Percentiles rank a stretch among this genome's conserved stretches.
phyloP scores from a whole-genome alignment of 2,113 vertebrate genomes.

The Cryptomyrus ogoouensis region DNA sequence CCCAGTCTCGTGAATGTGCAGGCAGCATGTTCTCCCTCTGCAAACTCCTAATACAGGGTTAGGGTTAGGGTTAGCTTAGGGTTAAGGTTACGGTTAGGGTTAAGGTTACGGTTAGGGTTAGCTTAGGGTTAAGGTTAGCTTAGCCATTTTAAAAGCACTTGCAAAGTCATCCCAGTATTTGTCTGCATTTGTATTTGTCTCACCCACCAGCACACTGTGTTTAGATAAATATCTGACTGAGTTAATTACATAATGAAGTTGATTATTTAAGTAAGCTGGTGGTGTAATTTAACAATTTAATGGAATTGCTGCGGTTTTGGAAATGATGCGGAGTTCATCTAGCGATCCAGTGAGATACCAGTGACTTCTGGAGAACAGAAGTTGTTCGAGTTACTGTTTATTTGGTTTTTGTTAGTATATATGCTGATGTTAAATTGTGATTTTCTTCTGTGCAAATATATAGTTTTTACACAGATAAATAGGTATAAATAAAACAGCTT shows the following conservation, averaged over 20 bases:
- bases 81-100: background rate
- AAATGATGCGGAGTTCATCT: too few species aligned
- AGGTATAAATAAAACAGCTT: background rate
- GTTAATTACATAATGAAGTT: background rate
- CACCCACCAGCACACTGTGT: background rate
- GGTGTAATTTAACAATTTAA: too few species aligned
- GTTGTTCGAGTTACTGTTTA: background rate
- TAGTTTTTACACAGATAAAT: background rate
- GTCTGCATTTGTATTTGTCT: background rate
- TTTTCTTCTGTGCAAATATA: too few species aligned
- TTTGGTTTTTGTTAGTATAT: background rate
- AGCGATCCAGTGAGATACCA: background rate
- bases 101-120: background rate
- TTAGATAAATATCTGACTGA: background rate
- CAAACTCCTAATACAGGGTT: background rate
- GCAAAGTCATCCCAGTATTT: background rate
- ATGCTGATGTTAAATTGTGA: too few species aligned
- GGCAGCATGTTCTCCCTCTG: background rate
- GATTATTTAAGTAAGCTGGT: too few species aligned
- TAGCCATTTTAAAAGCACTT: background rate
- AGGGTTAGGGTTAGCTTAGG: background rate
- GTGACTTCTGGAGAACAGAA: background rate
- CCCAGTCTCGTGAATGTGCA: background rate
- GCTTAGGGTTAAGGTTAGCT: background rate
- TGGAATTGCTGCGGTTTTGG: too few species aligned